Percentiles rank a stretch among this genome's conserved stretches.
phyloP scores from a whole-genome alignment of 2,797 vertebrate species.

The Lindbergichthys nudifrons region DNA sequence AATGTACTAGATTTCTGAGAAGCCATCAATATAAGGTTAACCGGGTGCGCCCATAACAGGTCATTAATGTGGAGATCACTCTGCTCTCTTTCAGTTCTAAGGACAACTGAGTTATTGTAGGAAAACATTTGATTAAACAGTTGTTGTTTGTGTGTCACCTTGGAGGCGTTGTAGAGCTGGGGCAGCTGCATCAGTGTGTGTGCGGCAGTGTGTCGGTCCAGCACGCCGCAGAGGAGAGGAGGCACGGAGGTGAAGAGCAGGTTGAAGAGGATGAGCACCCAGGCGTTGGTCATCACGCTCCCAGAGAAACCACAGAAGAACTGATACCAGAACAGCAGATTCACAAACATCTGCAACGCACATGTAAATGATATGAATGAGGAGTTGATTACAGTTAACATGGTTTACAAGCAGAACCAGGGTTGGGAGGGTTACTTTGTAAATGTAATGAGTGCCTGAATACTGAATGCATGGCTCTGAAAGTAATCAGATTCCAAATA shows the following conservation, averaged over 20 bases:
- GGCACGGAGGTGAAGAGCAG: conserved; percentile 94
- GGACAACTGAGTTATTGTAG: neutral
- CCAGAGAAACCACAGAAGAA: conserved; percentile 98
- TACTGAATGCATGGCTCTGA: no score
- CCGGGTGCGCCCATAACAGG: neutral
- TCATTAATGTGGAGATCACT: neutral
- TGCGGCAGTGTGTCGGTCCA: conserved; percentile 89
- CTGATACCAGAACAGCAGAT: conserved; percentile 97
- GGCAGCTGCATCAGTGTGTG: conserved; percentile 86
- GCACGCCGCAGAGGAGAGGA: conserved; percentile 90
- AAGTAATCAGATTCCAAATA: no score
- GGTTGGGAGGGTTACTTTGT: no score
- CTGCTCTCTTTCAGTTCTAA: neutral
- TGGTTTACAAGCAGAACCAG: no score
- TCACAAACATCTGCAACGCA: conserved; percentile 90
- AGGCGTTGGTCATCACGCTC: conserved; percentile 93
- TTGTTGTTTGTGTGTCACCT: conserved; percentile 78
- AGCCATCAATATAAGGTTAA: neutral
- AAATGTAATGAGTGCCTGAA: no score
- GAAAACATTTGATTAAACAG: neutral
- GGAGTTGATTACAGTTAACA: no score
- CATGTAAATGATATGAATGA: no score
- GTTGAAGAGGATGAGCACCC: conserved; percentile 97
- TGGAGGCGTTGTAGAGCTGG: conserved; percentile 87
- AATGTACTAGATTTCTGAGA: neutral